Conservation (phyloP, 2,797 vertebrate genomes). For the Emys orbicularis region DNA sequence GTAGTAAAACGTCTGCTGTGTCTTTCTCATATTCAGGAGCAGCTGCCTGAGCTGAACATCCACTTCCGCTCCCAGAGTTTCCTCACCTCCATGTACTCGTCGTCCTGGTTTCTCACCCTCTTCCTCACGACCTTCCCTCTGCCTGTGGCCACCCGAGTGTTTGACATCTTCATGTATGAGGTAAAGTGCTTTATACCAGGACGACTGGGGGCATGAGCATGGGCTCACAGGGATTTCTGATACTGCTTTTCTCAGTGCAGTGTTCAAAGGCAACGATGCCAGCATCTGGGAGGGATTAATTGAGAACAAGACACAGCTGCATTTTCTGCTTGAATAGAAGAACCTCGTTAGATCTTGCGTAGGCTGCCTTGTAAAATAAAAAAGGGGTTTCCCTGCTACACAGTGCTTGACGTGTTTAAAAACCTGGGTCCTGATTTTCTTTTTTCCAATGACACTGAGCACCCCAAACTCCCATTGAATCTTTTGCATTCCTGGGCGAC, state of each 20-base stretch:
- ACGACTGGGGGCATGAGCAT: background rate
- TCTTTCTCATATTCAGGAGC: conserved; percentile 83
- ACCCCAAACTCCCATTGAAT: background rate
- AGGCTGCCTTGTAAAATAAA: background rate
- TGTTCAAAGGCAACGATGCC: background rate
- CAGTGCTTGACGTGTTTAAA: background rate
- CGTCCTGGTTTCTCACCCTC: conserved; percentile 97
- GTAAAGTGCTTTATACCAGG: conserved; percentile 74
- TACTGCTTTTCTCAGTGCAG: background rate
- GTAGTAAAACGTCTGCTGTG: background rate
- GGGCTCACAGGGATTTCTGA: background rate
- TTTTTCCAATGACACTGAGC: background rate
- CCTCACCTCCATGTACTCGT: conserved; percentile 97
- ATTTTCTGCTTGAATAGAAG: background rate
- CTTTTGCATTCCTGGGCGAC: background rate
- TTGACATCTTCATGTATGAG: conserved; percentile 99
- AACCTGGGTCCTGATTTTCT: background rate
- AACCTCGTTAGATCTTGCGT: too few relatives aligned
- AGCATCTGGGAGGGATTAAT: background rate
- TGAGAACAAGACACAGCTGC: background rate
- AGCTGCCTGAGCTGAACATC: conserved; percentile 94
- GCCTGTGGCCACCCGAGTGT: conserved; percentile 94
- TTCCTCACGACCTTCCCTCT: conserved; percentile 96
- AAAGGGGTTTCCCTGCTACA: background rate
- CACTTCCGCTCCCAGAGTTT: conserved; percentile 98